Evolutionary conservation across 1,140 invertebrate genomes (phyloP).

Genomic region (Aphelinus certus): DNA sequence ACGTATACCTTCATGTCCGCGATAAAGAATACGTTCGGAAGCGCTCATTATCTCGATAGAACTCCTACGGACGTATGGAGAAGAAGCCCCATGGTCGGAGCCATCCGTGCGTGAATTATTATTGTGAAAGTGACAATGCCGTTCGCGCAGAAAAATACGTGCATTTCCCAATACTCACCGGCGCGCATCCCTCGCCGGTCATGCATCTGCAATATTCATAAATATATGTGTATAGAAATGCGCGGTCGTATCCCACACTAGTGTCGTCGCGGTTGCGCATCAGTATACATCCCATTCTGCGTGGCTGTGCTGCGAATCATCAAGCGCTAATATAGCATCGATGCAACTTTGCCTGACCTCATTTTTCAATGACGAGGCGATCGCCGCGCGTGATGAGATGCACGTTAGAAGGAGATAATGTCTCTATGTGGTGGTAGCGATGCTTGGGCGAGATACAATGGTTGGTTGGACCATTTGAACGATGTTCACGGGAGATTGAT

Average conservation of each 20-base stretch:
- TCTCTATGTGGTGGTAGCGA: neutral
- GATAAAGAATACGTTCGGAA: too few relatives aligned
- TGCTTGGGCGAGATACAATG: neutral
- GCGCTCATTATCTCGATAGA: too few relatives aligned
- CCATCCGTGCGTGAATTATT: conserved; percentile 37
- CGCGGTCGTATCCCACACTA: too few relatives aligned
- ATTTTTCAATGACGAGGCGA: conserved; percentile 50
- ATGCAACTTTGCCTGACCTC: conserved; percentile 41
- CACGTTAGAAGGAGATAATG: too few relatives aligned
- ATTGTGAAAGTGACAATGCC: conserved; percentile 40
- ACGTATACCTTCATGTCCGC: too few relatives aligned
- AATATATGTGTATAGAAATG: too few relatives aligned
- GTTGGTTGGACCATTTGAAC: too few relatives aligned
- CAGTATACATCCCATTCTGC: conserved; percentile 1
- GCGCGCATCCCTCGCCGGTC: conserved; percentile 6
- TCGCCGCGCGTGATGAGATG: neutral
- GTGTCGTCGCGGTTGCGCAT: conserved; percentile 12
- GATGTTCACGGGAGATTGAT: too few relatives aligned
- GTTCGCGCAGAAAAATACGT: conserved; percentile 1
- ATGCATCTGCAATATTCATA: conserved; percentile 37
- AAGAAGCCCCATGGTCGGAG: neutral
- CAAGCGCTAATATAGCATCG: conserved; percentile 43
- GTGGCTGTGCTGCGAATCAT: conserved; percentile 33
- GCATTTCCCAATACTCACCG: conserved; percentile 11
- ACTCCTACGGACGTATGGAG: too few relatives aligned